Conservation (phyloP, 2,113 vertebrate species). For the Mixornis gularis region DNA sequence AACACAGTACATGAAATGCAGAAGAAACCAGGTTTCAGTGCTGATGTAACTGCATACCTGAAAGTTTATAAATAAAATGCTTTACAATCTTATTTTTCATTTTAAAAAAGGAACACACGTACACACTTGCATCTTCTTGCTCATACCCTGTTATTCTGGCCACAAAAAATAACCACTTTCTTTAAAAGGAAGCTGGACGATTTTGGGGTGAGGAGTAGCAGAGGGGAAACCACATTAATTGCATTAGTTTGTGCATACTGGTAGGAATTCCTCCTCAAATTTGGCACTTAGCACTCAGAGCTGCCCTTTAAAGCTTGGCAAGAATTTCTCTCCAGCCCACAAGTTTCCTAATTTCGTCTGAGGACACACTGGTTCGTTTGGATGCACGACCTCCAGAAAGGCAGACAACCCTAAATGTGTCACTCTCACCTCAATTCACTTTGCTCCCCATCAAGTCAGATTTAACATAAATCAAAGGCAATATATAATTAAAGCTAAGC, state of each 20-base stretch:
- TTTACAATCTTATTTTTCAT: background rate
- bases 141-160: background rate
- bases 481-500: slow-evolving; percentile 18
- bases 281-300: slow-evolving; percentile 28
- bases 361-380: slow-evolving; percentile 20
- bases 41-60: background rate
- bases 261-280: slow-evolving; percentile 41
- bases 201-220: slow-evolving; percentile 34
- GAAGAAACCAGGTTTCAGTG: background rate
- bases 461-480: background rate
- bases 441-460: background rate
- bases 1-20: background rate
- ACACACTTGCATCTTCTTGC: background rate
- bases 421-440: slow-evolving; percentile 34
- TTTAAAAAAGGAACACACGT: background rate
- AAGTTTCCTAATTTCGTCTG: slow-evolving; percentile 48
- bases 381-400: background rate
- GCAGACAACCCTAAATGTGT: background rate
- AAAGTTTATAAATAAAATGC: background rate
- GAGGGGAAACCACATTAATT: slow-evolving; percentile 58
- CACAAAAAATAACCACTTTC: slow-evolving; percentile 18
- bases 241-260: slow-evolving; percentile 32
- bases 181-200: slow-evolving; percentile 19
- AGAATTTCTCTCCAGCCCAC: slow-evolving; percentile 23
- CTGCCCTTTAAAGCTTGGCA: slow-evolving; percentile 51